Percentiles rank a stretch among this genome's conserved stretches.
Conservation (phyloP, 2,888 invertebrate genomes). For the Phengaris alcon region DNA sequence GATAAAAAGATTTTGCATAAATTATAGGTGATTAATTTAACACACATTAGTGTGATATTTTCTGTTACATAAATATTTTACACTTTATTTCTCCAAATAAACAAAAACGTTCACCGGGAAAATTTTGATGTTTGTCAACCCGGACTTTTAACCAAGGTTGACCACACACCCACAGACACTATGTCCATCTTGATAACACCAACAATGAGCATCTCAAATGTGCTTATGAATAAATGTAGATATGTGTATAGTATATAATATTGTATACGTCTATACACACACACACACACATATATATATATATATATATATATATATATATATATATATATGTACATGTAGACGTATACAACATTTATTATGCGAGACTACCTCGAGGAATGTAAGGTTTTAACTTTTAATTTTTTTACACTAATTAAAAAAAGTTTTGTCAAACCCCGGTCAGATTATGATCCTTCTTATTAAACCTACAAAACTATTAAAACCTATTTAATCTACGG, state of each 20-base stretch:
- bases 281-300: too few species aligned
- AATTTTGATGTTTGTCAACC: not conserved
- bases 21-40: not conserved
- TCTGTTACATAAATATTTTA: not conserved
- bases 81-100: not conserved
- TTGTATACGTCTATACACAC: too few species aligned
- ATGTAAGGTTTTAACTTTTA: too few species aligned
- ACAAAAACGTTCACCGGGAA: not conserved
- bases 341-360: not conserved
- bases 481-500: too few species aligned
- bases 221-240: constrained; percentile 12
- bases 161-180: constrained; percentile 8
- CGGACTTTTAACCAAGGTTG: constrained; percentile 21
- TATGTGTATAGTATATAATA: not conserved
- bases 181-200: constrained; percentile 21
- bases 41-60: not conserved
- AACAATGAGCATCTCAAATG: constrained; percentile 22
- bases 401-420: too few species aligned
- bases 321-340: too few species aligned
- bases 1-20: not conserved
- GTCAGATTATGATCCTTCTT: too few species aligned
- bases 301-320: too few species aligned
- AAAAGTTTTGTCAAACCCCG: too few species aligned
- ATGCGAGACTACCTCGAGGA: too few species aligned
- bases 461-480: too few species aligned